A percentile compares a stretch with the other conserved stretches of the same genome.
Evolutionary conservation across 2,113 vertebrate species (phyloP).

Genomic region (Puntigrus tetrazona): DNA sequence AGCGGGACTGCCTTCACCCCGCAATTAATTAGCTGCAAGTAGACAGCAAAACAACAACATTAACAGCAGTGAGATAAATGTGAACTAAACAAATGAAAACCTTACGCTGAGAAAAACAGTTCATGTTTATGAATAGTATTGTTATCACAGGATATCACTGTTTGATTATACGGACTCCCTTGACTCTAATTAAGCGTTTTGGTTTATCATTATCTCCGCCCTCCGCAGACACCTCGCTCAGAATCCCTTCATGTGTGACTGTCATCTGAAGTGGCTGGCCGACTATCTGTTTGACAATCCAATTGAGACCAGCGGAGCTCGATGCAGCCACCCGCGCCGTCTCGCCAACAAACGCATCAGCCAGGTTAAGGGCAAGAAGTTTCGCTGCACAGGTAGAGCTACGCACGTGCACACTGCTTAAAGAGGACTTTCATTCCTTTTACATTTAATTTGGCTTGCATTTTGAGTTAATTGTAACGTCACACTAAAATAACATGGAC

Average conservation of each 20-base stretch:
- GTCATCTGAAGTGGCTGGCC: conserved; percentile 98
- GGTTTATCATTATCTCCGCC: neutral
- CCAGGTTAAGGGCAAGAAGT: conserved; percentile 99
- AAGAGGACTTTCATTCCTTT: neutral
- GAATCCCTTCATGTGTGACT: conserved; percentile 99
- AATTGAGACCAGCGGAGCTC: conserved; percentile 96
- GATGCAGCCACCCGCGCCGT: conserved; percentile 94
- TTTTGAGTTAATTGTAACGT: neutral
- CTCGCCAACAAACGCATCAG: conserved; percentile 99
- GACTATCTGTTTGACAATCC: conserved; percentile 99
- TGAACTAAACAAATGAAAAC: neutral
- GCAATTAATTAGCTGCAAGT: conserved; percentile 37
- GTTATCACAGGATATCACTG: conserved; percentile 13
- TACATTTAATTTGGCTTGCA: neutral
- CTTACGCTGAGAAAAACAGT: neutral
- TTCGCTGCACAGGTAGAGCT: conserved; percentile 95
- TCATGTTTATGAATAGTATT: conserved; percentile 15
- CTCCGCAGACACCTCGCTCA: conserved; percentile 91
- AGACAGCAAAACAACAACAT: conserved; percentile 17
- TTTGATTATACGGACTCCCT: conserved; percentile 13
- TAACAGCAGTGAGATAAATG: conserved; percentile 38
- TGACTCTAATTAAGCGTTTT: conserved; percentile 13
- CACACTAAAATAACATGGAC: neutral
- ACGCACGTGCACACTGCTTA: conserved; percentile 13
- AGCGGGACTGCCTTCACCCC: conserved; percentile 2